Conservation (phyloP, 2,113 vertebrate species). For the Conger conger region DNA sequence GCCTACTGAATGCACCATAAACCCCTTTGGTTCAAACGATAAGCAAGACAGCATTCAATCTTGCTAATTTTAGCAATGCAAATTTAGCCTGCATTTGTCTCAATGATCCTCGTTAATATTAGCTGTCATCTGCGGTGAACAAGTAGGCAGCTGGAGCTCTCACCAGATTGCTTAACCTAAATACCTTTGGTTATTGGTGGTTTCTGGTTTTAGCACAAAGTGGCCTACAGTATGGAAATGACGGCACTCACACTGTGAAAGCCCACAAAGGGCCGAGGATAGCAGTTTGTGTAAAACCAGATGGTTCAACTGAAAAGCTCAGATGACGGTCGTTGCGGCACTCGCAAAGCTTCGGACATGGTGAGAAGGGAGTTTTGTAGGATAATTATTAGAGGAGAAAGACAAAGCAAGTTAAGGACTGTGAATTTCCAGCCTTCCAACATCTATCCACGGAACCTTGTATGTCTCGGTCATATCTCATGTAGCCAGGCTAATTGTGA, state of each 20-base stretch:
- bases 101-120: background rate
- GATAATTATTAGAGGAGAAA: background rate
- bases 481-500: background rate
- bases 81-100: background rate
- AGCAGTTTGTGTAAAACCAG: background rate
- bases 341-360: background rate
- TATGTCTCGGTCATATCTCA: background rate
- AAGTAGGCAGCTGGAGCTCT: background rate
- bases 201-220: slow-evolving; percentile 10
- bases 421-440: background rate
- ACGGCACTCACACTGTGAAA: background rate
- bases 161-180: background rate
- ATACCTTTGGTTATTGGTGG: slow-evolving; percentile 2
- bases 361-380: background rate
- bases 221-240: background rate
- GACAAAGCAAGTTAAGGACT: background rate
- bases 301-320: background rate
- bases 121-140: background rate
- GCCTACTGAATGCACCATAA: background rate
- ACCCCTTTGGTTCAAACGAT: background rate
- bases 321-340: background rate
- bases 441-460: background rate
- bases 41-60: background rate
- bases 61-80: background rate
- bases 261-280: background rate